phyloP scores from a whole-genome alignment of 2,888 invertebrate genomes.

The Anagyrus pseudococci region DNA sequence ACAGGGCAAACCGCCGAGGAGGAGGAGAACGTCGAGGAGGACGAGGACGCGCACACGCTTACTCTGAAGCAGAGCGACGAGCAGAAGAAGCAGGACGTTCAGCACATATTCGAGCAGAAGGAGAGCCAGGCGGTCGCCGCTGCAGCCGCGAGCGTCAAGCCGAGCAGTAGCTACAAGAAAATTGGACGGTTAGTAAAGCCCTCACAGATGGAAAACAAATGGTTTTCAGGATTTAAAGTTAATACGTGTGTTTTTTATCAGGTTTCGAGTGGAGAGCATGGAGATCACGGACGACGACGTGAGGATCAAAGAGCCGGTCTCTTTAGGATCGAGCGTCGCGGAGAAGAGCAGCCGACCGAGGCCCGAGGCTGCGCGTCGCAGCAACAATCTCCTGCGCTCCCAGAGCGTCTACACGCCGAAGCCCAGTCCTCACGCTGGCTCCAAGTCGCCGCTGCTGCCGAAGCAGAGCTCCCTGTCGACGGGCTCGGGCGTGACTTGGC shows the following conservation, averaged over 20 bases:
- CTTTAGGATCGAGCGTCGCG: slow-evolving; percentile 20
- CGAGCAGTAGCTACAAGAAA: slow-evolving; percentile 53
- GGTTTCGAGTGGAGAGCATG: slow-evolving; percentile 59
- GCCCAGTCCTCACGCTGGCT: background rate
- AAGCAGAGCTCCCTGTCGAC: slow-evolving; percentile 51
- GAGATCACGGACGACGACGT: slow-evolving; percentile 57
- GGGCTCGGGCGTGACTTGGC: slow-evolving; percentile 26
- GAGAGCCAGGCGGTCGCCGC: slow-evolving; percentile 41
- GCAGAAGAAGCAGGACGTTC: slow-evolving; percentile 57
- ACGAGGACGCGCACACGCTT: slow-evolving; percentile 57
- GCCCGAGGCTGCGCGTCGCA: background rate
- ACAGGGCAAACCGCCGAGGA: slow-evolving; percentile 34
- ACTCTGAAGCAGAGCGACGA: slow-evolving; percentile 56
- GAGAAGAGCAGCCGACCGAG: slow-evolving; percentile 7
- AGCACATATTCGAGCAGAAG: slow-evolving; percentile 54
- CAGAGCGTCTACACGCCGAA: slow-evolving; percentile 35
- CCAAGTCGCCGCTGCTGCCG: slow-evolving; percentile 16
- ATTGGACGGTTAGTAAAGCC: slow-evolving; percentile 58
- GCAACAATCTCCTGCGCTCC: slow-evolving; percentile 30
- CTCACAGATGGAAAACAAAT: too few relatives aligned
- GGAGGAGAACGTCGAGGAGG: slow-evolving; percentile 49
- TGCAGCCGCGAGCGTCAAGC: too few relatives aligned
- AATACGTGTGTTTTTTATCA: slow-evolving; percentile 38
- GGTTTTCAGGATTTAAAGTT: too few relatives aligned
- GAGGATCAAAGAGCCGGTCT: slow-evolving; percentile 52